Conservation (phyloP, 2,113 vertebrate genomes). For the Numida meleagris region DNA sequence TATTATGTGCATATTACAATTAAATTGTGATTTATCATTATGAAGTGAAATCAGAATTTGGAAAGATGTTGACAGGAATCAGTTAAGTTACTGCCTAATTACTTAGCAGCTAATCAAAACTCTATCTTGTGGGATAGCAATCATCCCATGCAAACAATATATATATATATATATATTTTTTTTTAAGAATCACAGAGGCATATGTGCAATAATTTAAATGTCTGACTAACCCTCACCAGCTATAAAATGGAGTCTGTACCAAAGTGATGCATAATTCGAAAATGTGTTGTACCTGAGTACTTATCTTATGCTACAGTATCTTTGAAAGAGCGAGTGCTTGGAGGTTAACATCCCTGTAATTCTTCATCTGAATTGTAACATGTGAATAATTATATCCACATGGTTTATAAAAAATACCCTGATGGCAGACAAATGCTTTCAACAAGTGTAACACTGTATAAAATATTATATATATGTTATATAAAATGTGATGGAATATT, state of each 20-base stretch:
- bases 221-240: neutral
- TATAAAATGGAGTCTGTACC: neutral
- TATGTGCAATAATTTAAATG: neutral
- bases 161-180: too few species aligned
- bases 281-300: neutral
- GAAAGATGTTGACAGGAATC: neutral
- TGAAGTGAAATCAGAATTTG: neutral
- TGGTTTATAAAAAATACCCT: neutral
- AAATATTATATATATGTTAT: neutral
- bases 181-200: neutral
- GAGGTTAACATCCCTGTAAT: neutral
- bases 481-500: neutral
- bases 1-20: neutral
- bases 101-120: neutral
- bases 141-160: neutral
- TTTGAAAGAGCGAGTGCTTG: neutral
- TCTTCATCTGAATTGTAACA: neutral
- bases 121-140: neutral
- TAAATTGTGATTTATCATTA: neutral
- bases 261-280: neutral
- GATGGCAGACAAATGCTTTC: neutral
- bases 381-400: neutral
- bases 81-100: neutral
- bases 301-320: neutral
- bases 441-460: neutral